A percentile compares a stretch with the other conserved stretches of the same genome.
These are phyloP conservation scores for Camelus bactrianus DNA, from an alignment of 2,113 vertebrate species.

Conservation along the genomic window DNA sequence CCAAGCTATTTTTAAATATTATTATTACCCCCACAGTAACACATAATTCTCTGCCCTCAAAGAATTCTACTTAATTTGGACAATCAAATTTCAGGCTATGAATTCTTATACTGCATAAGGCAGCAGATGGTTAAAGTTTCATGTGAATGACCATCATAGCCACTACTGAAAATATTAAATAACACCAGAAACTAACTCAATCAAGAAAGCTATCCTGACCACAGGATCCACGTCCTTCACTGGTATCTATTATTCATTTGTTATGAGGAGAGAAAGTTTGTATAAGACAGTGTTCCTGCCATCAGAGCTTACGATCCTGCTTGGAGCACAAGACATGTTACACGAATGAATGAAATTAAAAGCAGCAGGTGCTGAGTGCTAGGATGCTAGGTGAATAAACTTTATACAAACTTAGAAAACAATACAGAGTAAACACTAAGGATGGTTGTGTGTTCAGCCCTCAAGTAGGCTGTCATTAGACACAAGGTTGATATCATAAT, in stretches of 20 bases:
- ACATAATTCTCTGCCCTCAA: background rate
- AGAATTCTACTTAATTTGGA: slow-evolving; percentile 4
- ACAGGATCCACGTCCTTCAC: background rate
- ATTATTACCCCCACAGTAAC: background rate
- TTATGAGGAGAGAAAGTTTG: background rate
- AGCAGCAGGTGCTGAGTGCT: background rate
- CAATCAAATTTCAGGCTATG: slow-evolving; percentile 17
- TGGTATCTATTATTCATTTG: background rate
- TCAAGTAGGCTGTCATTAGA: background rate
- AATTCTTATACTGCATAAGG: background rate
- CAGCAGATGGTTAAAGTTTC: background rate
- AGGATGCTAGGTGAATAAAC: background rate
- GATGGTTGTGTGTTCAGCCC: background rate
- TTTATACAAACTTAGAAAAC: background rate
- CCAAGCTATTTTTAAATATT: slow-evolving; percentile 15
- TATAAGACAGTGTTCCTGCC: background rate
- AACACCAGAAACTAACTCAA: slow-evolving; percentile 13
- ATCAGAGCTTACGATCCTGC: background rate
- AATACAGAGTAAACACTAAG: background rate
- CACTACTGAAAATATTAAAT: slow-evolving; percentile 41
- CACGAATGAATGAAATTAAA: background rate
- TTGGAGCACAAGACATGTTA: background rate
- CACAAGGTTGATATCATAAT: background rate
- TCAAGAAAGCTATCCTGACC: background rate
- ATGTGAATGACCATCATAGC: background rate